phyloP scores from a whole-genome alignment of 37 sponge, comb jelly and placozoan genomes.

The Trichoplax adhaerens region DNA sequence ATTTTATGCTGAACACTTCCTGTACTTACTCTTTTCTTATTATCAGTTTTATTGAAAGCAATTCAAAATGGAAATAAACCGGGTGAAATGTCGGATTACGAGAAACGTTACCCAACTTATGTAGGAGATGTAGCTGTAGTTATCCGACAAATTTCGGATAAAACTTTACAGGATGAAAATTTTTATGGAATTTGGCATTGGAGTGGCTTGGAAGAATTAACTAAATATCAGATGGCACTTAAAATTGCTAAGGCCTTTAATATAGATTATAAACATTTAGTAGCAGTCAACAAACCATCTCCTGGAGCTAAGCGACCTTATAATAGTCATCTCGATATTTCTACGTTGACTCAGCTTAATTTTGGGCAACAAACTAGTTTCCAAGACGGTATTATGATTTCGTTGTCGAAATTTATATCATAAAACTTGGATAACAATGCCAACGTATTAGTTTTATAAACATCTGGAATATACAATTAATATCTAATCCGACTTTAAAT shows the following conservation, averaged over 20 bases:
- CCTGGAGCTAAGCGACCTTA: constrained; percentile 42
- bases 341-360: constrained; percentile 15
- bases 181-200: constrained; percentile 51
- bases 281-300: constrained; percentile 26
- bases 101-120: constrained; percentile 64
- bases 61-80: constrained; percentile 20
- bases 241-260: constrained; percentile 46
- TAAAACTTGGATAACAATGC: neutral
- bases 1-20: no score
- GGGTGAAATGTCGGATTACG: constrained; percentile 41
- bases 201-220: constrained; percentile 40
- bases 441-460: no score
- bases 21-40: no score
- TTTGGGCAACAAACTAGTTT: constrained; percentile 26
- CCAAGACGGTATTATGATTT: constrained; percentile 25
- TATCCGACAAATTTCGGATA: constrained; percentile 28
- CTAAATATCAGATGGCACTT: constrained; percentile 59
- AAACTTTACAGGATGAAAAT: constrained; percentile 1
- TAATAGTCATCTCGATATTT: constrained; percentile 42
- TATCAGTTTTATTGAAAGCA: constrained; percentile 18
- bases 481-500: no score
- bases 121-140: constrained; percentile 52
- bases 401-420: constrained; percentile 24
- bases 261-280: constrained; percentile 27
- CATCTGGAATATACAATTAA: no score